A percentile compares a stretch with the other conserved stretches of the same genome.
phyloP scores from a whole-genome alignment of 2,888 invertebrate genomes.

The Coronaproctus castanopsis region DNA sequence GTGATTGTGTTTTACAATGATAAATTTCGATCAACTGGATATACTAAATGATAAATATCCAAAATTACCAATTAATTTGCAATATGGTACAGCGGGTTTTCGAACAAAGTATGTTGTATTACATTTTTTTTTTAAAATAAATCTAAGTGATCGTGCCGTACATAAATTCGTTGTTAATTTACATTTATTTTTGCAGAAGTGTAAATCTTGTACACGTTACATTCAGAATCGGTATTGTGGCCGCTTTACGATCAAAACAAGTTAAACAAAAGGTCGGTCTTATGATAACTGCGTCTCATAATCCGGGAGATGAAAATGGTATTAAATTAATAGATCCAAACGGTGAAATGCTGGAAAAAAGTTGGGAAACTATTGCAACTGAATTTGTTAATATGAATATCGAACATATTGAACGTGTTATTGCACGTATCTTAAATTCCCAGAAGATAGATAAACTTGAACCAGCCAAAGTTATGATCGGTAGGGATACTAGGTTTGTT shows the following conservation, averaged over 20 bases:
- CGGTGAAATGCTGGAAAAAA: conserved; percentile 86
- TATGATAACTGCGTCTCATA: conserved; percentile 99
- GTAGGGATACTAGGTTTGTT: conserved; percentile 51
- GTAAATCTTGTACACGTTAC: conserved; percentile 70
- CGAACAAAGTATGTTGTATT: conserved; percentile 13
- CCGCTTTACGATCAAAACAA: conserved; percentile 64
- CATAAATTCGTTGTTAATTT: neutral
- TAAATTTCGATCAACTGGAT: conserved; percentile 6
- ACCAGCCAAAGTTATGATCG: conserved; percentile 51
- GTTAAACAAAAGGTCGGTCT: conserved; percentile 77
- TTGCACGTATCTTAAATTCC: conserved; percentile 46
- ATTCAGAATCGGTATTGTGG: conserved; percentile 83
- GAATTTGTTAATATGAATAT: conserved; percentile 59
- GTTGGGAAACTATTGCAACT: conserved; percentile 83
- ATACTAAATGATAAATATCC: conserved; percentile 5
- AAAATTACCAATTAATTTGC: conserved; percentile 6
- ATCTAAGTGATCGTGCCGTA: no score
- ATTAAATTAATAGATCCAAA: conserved; percentile 87
- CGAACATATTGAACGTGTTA: conserved; percentile 44
- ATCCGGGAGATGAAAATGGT: conserved; percentile 88
- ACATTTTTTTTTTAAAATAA: no score
- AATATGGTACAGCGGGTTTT: conserved; percentile 16
- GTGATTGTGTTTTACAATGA: no score
- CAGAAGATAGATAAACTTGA: conserved; percentile 50
- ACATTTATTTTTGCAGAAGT: conserved; percentile 37